Base-by-base conservation (phyloP, 2,888 invertebrate species). In the Achlya flavicornis region DNA sequence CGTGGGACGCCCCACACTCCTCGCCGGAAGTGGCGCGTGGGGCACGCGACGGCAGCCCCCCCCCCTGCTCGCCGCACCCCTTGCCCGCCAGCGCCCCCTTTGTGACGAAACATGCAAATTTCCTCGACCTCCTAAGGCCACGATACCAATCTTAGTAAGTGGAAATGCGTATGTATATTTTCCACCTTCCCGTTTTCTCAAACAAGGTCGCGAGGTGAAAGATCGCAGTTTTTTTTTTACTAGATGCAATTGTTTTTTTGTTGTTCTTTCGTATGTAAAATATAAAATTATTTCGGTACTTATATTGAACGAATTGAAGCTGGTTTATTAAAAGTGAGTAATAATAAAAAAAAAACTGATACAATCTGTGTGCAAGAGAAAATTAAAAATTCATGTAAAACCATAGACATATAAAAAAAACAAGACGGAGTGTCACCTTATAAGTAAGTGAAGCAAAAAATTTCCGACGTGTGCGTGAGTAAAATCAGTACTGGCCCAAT, bases 21-120 rank as follows among this genome's bases (percentile, higher is more conserved):
- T 71, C 78, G 75, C 88, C 90, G 91, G 90, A 91, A 90, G 89
- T 86, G 77, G 85, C 85, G 82, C 75, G 83, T 80, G 73, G 78
- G 83, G 84, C 91, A 91, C 91, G 90, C 91, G 90, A 91, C 84
- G 77, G n/a, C 46, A 46, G n/a, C 64, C 74, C 65, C 58, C 74
- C 65, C 58, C 65, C 46, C 65, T 57, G 63, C 75, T 72, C 64
- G 63, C 65, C 64, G 61, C 64, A 60, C 66, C 59, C 57, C 61
- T n/a, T 68, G 62, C 61, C 65, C n/a, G 19, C 32, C 57, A 64
- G 59, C 73, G 77, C 72, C 76, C 70, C 71, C 76, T 70, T 78
- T 82, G 83, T 89, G 89, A 86, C 87, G 89, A 88, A 86, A 87
- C 90, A 90, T 90, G 90, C 89, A 89, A 89, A 90, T 90, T 88